Percentiles rank a stretch among this genome's conserved stretches.
These are phyloP conservation scores for Camelus bactrianus DNA, from an alignment of 2,113 vertebrate genomes.

Conservation along the genomic window DNA sequence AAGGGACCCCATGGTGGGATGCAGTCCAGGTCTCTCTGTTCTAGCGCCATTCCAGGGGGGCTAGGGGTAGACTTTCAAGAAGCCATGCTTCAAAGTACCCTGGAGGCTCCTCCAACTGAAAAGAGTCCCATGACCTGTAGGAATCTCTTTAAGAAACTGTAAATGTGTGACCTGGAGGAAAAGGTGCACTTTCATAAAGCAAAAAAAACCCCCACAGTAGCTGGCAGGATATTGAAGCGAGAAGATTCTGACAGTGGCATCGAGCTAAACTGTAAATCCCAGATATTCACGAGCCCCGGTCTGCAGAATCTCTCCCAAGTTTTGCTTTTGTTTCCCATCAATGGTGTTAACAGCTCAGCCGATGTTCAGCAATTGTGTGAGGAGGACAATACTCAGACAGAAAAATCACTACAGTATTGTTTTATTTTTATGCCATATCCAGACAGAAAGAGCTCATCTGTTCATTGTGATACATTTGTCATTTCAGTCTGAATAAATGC, in stretches of 20 bases:
- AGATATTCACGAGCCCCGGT: conserved; percentile 36
- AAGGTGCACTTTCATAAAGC: conserved; percentile 27
- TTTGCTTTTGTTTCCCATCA: conserved; percentile 79
- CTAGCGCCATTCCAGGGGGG: not conserved
- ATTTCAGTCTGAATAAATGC: conserved; percentile 72
- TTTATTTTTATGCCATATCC: conserved; percentile 78
- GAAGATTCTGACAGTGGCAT: conserved; percentile 8
- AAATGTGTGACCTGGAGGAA: conserved; percentile 68
- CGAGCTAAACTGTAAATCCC: conserved; percentile 54
- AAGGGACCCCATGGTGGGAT: not conserved
- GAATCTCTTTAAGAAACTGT: conserved; percentile 67
- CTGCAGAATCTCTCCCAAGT: conserved; percentile 58
- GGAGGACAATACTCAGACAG: conserved; percentile 63
- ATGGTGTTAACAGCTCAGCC: conserved; percentile 76
- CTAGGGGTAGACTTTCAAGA: conserved; percentile 27
- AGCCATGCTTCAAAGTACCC: conserved; percentile 47
- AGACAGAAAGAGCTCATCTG: conserved; percentile 77
- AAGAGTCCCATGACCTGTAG: conserved; percentile 54
- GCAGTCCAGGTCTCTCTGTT: not conserved
- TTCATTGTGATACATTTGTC: conserved; percentile 81
- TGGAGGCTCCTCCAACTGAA: conserved; percentile 38
- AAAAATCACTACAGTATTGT: conserved; percentile 83
- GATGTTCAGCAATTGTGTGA: conserved; percentile 69
- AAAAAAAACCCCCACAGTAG: not conserved
- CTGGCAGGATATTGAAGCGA: conserved; percentile 53